Percentiles rank a stretch among this genome's conserved stretches.
Evolutionary conservation across 2,888 invertebrate genomes (phyloP).

Genomic region (Chorisops tibialis): DNA sequence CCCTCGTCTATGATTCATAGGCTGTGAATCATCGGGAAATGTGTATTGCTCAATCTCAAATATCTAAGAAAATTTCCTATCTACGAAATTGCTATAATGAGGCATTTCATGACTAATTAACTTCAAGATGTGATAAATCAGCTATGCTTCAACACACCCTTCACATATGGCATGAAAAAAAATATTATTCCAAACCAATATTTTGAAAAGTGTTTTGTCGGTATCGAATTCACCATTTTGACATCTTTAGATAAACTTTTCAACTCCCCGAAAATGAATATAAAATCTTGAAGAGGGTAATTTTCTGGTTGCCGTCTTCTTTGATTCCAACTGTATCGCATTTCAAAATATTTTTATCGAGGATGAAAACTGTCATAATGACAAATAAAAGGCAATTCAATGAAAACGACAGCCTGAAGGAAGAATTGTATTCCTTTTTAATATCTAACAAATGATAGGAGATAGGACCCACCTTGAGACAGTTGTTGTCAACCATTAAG

Average conservation of each 20-base stretch:
- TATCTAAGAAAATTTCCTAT: too few species aligned
- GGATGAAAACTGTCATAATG: neutral
- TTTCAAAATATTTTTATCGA: conserved; percentile 6
- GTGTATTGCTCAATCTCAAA: too few species aligned
- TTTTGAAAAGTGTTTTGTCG: neutral
- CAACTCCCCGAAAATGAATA: neutral
- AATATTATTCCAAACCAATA: neutral
- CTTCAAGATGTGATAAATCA: neutral
- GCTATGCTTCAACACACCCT: too few species aligned
- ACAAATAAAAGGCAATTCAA: conserved; percentile 11
- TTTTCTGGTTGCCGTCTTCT: neutral
- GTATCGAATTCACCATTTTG: neutral
- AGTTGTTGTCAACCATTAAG: conserved; percentile 7
- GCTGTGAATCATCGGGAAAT: too few species aligned
- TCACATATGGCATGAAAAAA: neutral
- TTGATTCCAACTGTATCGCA: conserved; percentile 5
- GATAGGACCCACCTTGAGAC: neutral
- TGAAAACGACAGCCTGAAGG: neutral
- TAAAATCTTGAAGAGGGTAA: neutral
- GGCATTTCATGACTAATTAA: conserved; percentile 10
- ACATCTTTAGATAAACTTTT: neutral
- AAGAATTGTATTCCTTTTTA: conserved; percentile 16
- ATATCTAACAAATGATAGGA: conserved; percentile 14
- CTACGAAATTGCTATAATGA: neutral
- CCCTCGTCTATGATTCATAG: too few species aligned